Evolutionary conservation across 2,888 invertebrate genomes (phyloP), one percentile per base, ranked within the genome.

Genomic region (Apamea monoglypha): DNA sequence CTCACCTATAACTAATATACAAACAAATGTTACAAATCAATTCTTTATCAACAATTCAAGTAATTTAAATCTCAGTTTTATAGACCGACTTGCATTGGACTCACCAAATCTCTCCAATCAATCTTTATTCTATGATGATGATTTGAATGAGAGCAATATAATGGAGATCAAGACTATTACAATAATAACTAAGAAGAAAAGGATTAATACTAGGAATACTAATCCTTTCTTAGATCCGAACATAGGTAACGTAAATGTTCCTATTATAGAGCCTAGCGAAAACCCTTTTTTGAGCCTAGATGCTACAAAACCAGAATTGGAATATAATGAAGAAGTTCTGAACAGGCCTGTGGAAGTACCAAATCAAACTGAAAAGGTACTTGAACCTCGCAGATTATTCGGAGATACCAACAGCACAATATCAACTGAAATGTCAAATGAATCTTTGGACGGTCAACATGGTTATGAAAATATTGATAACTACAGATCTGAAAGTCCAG

Each of bases 131-230:
- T 91, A 96, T 3, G 97, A 97, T 78, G 97, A 97, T 87, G 97
- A 97, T 89, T 91, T 97, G 67, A 97, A 97, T 85, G 97, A 97
- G 90, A 97, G 97, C 78, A 97, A 97, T 82, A 97, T 97, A 40
- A 97, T 97, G 97, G 97, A 97, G 86, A 97, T 97, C 4, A 97
- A 97, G 93, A 96, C 97, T 1, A 97, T 97, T 4, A 97, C 96
- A 68, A 96, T 96, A 21, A 95, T 97, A 32, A 96, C 96, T 0
- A 97, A 96, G 80, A 96, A 95, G 88, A 96, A 96, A 85, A 86
- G 92, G 32, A 84, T 94, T 5, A 90, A 90, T 76, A 94, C 92
- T 70, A 95, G 90, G 79, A 96, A 91, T 82, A 97, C 97, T 0
- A 97, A 97, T 87, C 97, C 97, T 32, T 97, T 97, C 85, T 87